Conservation (phyloP, 2,113 vertebrate species). For the Oncorhynchus masou region DNA sequence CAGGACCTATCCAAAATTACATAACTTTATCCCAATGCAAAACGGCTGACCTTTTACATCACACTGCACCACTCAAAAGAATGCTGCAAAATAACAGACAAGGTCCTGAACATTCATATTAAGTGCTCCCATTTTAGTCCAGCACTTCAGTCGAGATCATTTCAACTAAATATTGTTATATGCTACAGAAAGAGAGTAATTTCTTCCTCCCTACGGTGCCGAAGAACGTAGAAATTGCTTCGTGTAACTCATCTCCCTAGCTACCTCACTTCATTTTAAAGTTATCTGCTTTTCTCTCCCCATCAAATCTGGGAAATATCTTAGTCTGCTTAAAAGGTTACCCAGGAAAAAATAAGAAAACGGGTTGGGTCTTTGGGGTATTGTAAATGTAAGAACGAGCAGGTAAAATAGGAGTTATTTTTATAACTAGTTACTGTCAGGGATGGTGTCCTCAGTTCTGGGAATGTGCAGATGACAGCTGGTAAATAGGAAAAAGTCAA, state of each 20-base stretch:
- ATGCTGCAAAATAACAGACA: not conserved
- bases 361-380: conserved; percentile 59
- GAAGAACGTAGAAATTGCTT: conserved; percentile 50
- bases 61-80: not conserved
- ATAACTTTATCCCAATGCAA: conserved; percentile 37
- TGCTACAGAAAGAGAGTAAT: conserved; percentile 35
- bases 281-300: conserved; percentile 15
- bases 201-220: conserved; percentile 30
- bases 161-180: conserved; percentile 48
- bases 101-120: not conserved
- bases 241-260: conserved; percentile 49
- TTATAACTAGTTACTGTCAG: conserved; percentile 31
- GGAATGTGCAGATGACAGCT: conserved; percentile 23
- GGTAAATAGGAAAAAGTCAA: conserved; percentile 30
- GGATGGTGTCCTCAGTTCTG: conserved; percentile 9
- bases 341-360: conserved; percentile 47
- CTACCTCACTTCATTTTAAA: conserved; percentile 52
- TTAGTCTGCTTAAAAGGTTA: conserved; percentile 63
- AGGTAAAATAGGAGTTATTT: conserved; percentile 45
- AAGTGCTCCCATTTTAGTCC: conserved; percentile 8
- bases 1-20: conserved; percentile 18
- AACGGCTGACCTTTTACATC: conserved; percentile 14
- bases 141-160: conserved; percentile 21
- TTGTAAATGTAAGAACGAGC: conserved; percentile 32
- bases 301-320: conserved; percentile 42